phyloP scores from a whole-genome alignment of 2,888 invertebrate genomes.

The Cactoblastis cactorum region DNA sequence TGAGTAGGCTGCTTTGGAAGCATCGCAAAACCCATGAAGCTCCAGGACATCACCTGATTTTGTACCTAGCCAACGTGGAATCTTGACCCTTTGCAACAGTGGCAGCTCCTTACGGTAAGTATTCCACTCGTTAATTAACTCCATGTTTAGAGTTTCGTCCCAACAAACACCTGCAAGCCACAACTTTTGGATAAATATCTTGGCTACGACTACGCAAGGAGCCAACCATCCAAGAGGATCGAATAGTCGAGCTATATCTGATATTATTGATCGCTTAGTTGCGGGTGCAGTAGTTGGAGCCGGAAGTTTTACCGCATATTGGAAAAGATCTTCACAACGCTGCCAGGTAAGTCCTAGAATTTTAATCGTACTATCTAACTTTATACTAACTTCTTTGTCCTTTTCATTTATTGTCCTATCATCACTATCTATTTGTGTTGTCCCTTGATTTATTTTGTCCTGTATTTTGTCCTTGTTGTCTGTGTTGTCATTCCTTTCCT shows the following conservation, averaged over 20 bases:
- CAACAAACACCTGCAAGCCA: not conserved
- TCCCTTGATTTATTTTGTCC: not conserved
- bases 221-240: conserved; percentile 15
- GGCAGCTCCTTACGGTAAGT: not conserved
- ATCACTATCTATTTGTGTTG: not conserved
- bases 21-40: too few species aligned
- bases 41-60: conserved; percentile 1
- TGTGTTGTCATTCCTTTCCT: too few species aligned
- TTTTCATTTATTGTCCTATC: not conserved
- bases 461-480: too few species aligned
- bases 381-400: too few species aligned
- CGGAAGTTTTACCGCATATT: not conserved
- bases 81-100: not conserved
- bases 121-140: not conserved
- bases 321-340: not conserved
- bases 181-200: too few species aligned
- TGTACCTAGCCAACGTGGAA: not conserved
- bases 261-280: not conserved
- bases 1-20: conserved; percentile 12
- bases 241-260: conserved; percentile 8
- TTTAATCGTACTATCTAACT: not conserved
- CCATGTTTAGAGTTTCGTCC: not conserved
- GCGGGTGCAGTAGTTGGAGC: not conserved
- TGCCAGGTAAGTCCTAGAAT: conserved; percentile 1
- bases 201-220: conserved; percentile 1